Evolutionary conservation across 2,113 vertebrate genomes (phyloP), one percentile per base, ranked within the genome.

Genomic region (Tringa solitaria): DNA sequence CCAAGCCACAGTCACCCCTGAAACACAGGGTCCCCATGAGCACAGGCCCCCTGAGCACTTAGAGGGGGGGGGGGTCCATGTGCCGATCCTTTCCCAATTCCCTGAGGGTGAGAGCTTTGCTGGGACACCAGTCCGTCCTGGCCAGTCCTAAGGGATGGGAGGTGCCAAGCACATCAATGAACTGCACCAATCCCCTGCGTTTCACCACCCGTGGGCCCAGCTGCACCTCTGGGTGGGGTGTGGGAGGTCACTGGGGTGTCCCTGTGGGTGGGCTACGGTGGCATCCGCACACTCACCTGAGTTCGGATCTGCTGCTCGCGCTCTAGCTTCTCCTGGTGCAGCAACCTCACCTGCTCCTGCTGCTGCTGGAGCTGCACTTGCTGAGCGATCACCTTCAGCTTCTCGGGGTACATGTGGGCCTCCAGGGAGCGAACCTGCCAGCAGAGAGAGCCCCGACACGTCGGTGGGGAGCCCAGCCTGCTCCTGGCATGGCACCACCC

Each of bases 331-430:
- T 99, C 98, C 80, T 99, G 99, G 95, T 98, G 98, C 97, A 99
- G 98, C 95, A 98, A 96, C 92, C 97, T 98, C 97, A 99, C 99
- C 97, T 98, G 98, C 13, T 99, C 98, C 96, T 99, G 99, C 93
- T 98, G 98, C 92, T 99, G 99, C 96, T 99, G 99, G 80, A 99
- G 98, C 97, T 99, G 99, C 96, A 99, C 98, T 96, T 99, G 99
- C 98, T 99, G 99, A 20, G 99, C 98, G 0, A 99, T 99, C 83
- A 98, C 99, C 98, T 99, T 99, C 97, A 99, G 98, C 97, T 99
- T 99, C 97, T 99, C 99, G 0, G 99, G 99, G 97, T 99, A 99
- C 98, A 99, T 97, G 97, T 99, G 99, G 53, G 98, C 99, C 96
- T 99, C 99, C 95, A 99, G 87, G 3, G 99, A 99, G 80, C 99